Base-by-base conservation (phyloP, 2,888 invertebrate genomes). In the Athetis lepigone region DNA sequence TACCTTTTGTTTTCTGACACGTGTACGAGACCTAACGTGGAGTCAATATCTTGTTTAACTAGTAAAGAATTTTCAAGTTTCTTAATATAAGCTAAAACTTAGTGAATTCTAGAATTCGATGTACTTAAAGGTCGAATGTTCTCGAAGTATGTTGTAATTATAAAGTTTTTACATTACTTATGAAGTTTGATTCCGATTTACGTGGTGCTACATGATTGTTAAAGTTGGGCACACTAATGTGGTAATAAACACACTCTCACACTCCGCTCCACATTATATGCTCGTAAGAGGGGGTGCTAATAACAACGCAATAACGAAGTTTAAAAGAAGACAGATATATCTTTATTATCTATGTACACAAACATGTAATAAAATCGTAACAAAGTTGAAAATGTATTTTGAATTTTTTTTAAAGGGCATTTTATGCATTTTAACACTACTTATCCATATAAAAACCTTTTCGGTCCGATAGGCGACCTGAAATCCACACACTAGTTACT, bases 101-200 rank as follows among this genome's bases (percentile, higher is more conserved):
- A 49, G 13, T 25, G 13, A 29, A 49, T 52, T 36, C 29, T 23
- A 43, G 16, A 57, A 46, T 27, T 39, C 9, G 40, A 8, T 36
- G 36, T 29, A 47, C 8, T 4, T n/a, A 56, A 67, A 19, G 43
- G 25, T 47, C 37, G 8, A 57, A 49, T 50, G 19, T 50, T 59
- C 40, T 19, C 6, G 16, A 68, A 75, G 43, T 33, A 60, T 54
- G 36, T 54, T 27, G 58, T 75, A 37, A 39, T 75, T 27, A 39
- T 51, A 49, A 69, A 70, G 52, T 50, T 70, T 68, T 69, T 29
- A 59, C 37, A 52, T 52, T 21, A 51, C 21, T 40, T 65, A 27
- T 19, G 13, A 61, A 45, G 63, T 29, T 45, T 13, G 19, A 6
- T 19, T 19, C 37, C 33, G 29, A 39, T 64, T 25, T 21, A 21